These are phyloP conservation scores for Erebia epiphron DNA, from an alignment of 2,888 invertebrate genomes.

Conservation along the genomic window DNA sequence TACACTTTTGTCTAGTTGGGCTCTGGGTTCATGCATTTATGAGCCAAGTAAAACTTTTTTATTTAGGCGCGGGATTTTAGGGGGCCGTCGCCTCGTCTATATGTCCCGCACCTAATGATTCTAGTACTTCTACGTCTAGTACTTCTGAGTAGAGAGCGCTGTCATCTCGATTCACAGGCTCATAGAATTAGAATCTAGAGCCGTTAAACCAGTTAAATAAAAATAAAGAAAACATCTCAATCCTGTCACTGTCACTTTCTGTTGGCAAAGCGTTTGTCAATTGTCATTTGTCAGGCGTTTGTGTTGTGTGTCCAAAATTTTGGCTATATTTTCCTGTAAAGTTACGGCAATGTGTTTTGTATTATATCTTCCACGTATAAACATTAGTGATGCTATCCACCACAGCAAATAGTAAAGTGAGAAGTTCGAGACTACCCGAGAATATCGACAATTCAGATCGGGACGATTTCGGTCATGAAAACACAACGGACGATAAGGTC, in stretches of 20 bases:
- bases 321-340: constrained; percentile 66
- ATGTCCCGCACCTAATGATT: no score
- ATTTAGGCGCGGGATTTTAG: no score
- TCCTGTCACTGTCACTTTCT: constrained; percentile 50
- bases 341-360: constrained; percentile 76
- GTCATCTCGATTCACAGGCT: no score
- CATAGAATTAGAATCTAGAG: no score
- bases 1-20: no score
- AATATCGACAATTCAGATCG: constrained; percentile 75
- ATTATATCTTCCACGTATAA: constrained; percentile 58
- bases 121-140: no score
- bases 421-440: constrained; percentile 82
- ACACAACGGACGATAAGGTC: constrained; percentile 79
- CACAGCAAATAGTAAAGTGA: constrained; percentile 84
- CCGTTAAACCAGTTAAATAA: no score
- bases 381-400: constrained; percentile 86
- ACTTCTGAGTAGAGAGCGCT: no score
- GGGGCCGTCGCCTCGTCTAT: no score
- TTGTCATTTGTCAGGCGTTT: constrained; percentile 41
- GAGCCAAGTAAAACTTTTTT: no score
- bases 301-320: constrained; percentile 48
- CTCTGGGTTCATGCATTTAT: no score
- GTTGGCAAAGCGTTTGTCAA: constrained; percentile 48
- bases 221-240: no score
- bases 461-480: constrained; percentile 75